Percentiles rank a stretch among this genome's conserved stretches.
Conservation (phyloP, 2,113 vertebrate genomes). For the Boulengerochromis microlepis region DNA sequence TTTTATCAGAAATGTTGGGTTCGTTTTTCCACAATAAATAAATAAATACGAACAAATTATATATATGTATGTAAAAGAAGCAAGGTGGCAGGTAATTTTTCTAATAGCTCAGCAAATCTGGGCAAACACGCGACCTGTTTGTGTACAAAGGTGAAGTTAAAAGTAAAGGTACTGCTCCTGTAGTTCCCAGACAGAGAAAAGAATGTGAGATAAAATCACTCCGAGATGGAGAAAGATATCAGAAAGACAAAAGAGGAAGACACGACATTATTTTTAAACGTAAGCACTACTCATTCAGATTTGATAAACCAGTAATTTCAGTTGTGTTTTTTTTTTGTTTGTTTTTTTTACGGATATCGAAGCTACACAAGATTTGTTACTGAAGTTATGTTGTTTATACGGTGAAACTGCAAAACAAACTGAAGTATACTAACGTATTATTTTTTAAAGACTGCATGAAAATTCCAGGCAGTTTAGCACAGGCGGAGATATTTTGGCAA, state of each 20-base stretch:
- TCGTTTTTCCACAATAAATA: background rate
- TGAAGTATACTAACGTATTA: background rate
- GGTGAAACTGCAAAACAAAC: background rate
- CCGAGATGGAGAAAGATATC: background rate
- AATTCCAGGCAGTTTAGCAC: background rate
- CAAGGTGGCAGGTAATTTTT: background rate
- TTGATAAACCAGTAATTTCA: background rate
- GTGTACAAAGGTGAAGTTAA: background rate
- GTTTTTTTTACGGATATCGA: background rate
- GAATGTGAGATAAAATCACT: background rate
- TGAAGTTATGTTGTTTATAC: background rate
- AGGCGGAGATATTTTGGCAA: background rate
- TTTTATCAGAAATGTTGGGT: background rate
- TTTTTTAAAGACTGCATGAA: background rate
- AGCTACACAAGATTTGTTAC: background rate
- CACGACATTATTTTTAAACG: fast-evolving
- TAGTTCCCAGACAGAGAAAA: background rate
- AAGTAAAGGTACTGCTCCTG: background rate
- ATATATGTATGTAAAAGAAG: background rate
- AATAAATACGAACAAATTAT: background rate
- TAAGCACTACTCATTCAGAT: background rate
- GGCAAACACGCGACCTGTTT: background rate
- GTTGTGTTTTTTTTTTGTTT: fast-evolving
- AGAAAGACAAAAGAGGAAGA: background rate
- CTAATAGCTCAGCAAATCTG: background rate